These are phyloP conservation scores for Syngnathus scovelli DNA, from an alignment of 2,113 vertebrate genomes.

Conservation along the genomic window DNA sequence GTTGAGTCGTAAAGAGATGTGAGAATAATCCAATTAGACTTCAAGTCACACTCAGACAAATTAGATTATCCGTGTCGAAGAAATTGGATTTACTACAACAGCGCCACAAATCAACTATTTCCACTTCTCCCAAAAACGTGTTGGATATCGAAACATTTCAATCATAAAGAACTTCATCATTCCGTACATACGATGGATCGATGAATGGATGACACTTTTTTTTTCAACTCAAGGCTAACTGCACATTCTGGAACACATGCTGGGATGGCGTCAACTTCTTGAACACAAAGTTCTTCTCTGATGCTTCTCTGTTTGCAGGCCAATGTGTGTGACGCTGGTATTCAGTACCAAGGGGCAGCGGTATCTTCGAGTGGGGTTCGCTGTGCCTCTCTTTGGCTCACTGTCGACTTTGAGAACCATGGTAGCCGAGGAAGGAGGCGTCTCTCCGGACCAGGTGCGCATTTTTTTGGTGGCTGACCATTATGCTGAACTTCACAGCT, in stretches of 20 bases:
- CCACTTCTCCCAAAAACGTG: conserved; percentile 2
- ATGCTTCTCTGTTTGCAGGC: conserved; percentile 58
- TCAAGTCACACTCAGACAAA: conserved; percentile 20
- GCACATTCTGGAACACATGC: too few species aligned
- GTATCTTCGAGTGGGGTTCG: conserved; percentile 83
- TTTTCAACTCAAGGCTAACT: too few species aligned
- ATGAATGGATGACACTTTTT: too few species aligned
- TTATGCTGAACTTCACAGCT: too few species aligned
- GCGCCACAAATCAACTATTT: conserved; percentile 22
- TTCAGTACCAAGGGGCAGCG: conserved; percentile 78
- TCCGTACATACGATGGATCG: too few species aligned
- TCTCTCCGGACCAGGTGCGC: conserved; percentile 79
- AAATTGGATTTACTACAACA: conserved; percentile 27
- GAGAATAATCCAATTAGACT: conserved; percentile 21
- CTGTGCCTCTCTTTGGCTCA: conserved; percentile 80
- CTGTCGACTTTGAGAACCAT: conserved; percentile 79
- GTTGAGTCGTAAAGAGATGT: conserved; percentile 36
- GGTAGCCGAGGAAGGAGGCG: conserved; percentile 80
- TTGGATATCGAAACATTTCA: conserved; percentile 14
- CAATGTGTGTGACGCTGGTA: conserved; percentile 83
- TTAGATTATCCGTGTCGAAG: conserved; percentile 9
- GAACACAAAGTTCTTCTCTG: too few species aligned
- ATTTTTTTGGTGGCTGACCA: background rate
- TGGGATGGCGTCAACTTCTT: too few species aligned
- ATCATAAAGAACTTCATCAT: background rate